Evolutionary conservation across 1,140 invertebrate genomes (phyloP), one percentile per base, ranked within the genome.

Genomic region (Diachasmimorpha longicaudata): DNA sequence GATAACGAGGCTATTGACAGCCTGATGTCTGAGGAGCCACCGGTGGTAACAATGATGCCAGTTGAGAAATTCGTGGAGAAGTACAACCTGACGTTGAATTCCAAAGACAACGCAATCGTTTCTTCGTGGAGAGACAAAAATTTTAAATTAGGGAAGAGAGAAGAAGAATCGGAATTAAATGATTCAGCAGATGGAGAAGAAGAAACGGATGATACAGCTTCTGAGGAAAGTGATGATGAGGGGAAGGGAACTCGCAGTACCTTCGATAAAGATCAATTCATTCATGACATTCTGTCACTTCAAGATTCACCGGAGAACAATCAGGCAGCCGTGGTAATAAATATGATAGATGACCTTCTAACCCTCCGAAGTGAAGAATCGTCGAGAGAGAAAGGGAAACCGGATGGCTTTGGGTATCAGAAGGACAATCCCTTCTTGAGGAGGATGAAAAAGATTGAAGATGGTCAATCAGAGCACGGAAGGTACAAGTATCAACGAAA

Each of bases 401-500:
- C 46, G 9, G 71, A 23, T 25, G 23, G n/a, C 13, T 67, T 25
- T 6, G 76, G 48, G 39, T 63, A 78, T 55, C 76, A 79, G 19
- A 52, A 31, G 11, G 37, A 78, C 31, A 78, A 79, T 78, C 79
- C 77, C 6, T 72, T 74, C 14, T 36, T 77, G 39, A n/a, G 70
- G 31, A 10, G 73, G 48, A 79, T 81, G 69, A 76, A 37, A 72
- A 71, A 73, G n/a, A 79, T 48, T 0, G 71, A 70, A 19, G 31
- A 69, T 19, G 42, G 31, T n/a, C 46, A 52, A 66, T 69, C 31
- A 67, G 6, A 14, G 13, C 31, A 58, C 9, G 63, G 46, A 6
- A 31, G 70, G 0, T 80, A 81, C 67, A 82, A 76, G 42, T 81
- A 84, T 74, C 79, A 85, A 72, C 72, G 75, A 25, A 79, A 78